Evolutionary conservation across 2,113 vertebrate genomes (phyloP).

Genomic region (Parotia lawesii): DNA sequence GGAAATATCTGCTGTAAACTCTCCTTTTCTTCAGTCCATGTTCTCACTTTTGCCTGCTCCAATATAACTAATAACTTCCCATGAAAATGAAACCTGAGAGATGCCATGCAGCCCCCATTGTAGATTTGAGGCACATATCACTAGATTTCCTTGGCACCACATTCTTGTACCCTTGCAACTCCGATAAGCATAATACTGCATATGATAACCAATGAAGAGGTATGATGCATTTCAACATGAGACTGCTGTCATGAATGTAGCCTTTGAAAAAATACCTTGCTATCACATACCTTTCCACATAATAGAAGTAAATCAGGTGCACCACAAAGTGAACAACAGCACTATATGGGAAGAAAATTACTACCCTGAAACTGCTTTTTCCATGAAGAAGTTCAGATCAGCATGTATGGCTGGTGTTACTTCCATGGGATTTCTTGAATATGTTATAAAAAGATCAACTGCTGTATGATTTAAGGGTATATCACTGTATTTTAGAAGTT

Average conservation of each 20-base stretch:
- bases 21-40: background rate
- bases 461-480: background rate
- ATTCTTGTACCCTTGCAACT: background rate
- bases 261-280: background rate
- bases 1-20: background rate
- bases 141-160: background rate
- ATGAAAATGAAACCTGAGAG: background rate
- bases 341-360: background rate
- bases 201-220: background rate
- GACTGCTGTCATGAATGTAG: accelerated
- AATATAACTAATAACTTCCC: background rate
- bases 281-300: background rate
- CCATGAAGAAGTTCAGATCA: background rate
- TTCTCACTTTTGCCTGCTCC: background rate
- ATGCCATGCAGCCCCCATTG: background rate
- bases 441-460: background rate
- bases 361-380: background rate
- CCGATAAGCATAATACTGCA: background rate
- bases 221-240: background rate
- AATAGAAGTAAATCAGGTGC: background rate
- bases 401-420: background rate
- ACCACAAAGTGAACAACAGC: background rate
- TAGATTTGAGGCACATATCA: background rate
- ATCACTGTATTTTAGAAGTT: background rate
- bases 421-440: background rate